A percentile compares a stretch with the other conserved stretches of the same genome.
phyloP scores from a whole-genome alignment of 2,797 vertebrate species.

The Tolypeutes matacus region DNA sequence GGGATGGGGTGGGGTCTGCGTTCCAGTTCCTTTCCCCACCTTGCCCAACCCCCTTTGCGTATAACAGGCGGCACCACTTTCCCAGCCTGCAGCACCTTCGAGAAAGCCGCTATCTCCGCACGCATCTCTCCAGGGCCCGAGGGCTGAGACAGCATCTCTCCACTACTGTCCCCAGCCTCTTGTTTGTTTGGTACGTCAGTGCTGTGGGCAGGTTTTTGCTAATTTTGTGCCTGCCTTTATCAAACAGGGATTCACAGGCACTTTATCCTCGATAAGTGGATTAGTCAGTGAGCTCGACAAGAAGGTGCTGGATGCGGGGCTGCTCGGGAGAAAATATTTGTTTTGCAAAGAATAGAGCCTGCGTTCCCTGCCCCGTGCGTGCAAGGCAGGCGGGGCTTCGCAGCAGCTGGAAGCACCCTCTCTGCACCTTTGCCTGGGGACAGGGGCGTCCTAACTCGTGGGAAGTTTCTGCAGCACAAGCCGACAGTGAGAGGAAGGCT shows the following conservation, averaged over 20 bases:
- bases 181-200: constrained; percentile 86
- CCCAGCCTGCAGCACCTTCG: not conserved
- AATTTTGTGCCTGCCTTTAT: constrained; percentile 91
- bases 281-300: constrained; percentile 91
- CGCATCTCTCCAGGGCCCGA: constrained; percentile 73
- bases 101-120: constrained; percentile 74
- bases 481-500: not conserved
- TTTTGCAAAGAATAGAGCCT: constrained; percentile 88
- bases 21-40: not conserved
- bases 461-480: not conserved
- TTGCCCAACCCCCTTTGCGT: not conserved
- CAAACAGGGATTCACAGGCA: constrained; percentile 87
- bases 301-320: constrained; percentile 88
- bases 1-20: not conserved
- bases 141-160: constrained; percentile 77
- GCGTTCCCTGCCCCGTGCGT: constrained; percentile 79
- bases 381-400: constrained; percentile 57
- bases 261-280: constrained; percentile 91
- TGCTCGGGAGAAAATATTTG: constrained; percentile 90
- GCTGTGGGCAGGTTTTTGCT: constrained; percentile 89
- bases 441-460: not conserved
- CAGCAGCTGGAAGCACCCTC: constrained; percentile 57
- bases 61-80: not conserved
- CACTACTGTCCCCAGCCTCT: constrained; percentile 65
- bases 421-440: not conserved